Conservation (phyloP, 2,888 invertebrate species). For the Drosophila formosana region DNA sequence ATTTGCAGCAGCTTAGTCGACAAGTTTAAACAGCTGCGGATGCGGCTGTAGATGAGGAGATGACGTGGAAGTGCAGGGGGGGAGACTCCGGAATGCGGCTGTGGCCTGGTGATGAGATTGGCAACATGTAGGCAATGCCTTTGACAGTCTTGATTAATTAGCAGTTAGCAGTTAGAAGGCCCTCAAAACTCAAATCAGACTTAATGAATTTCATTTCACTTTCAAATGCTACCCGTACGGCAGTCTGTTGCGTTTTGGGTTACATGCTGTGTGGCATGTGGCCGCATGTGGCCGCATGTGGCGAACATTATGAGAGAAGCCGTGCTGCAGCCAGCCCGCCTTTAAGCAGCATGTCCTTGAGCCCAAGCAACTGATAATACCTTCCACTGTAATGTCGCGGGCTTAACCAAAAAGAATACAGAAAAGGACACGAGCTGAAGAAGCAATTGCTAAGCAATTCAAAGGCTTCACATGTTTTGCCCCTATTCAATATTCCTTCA, state of each 20-base stretch:
- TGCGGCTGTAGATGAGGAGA: slow-evolving; percentile 24
- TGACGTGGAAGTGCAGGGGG: background rate
- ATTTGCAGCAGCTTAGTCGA: slow-evolving; percentile 72
- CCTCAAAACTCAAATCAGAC: slow-evolving; percentile 43
- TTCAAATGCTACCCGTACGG: slow-evolving; percentile 12
- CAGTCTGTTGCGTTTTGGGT: slow-evolving; percentile 10
- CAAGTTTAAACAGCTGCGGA: slow-evolving; percentile 71
- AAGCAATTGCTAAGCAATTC: slow-evolving; percentile 66
- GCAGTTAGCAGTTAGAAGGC: slow-evolving; percentile 48
- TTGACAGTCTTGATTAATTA: slow-evolving; percentile 63
- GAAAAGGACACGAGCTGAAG: slow-evolving; percentile 42
- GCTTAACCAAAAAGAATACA: background rate
- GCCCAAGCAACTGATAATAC: slow-evolving; percentile 43
- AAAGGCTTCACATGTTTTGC: slow-evolving; percentile 62
- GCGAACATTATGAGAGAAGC: slow-evolving; percentile 73
- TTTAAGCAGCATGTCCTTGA: slow-evolving; percentile 23
- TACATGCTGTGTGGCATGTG: slow-evolving; percentile 21
- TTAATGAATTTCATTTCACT: slow-evolving; percentile 51
- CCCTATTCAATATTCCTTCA: slow-evolving; percentile 36
- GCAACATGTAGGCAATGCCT: slow-evolving; percentile 51
- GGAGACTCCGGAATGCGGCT: background rate
- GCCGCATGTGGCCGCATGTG: slow-evolving; percentile 74
- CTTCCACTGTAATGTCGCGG: slow-evolving; percentile 20
- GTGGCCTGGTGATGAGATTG: slow-evolving; percentile 21
- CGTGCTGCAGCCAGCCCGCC: slow-evolving; percentile 48